Conservation (phyloP, 2,113 vertebrate species). For the Cryptotis parvus region DNA sequence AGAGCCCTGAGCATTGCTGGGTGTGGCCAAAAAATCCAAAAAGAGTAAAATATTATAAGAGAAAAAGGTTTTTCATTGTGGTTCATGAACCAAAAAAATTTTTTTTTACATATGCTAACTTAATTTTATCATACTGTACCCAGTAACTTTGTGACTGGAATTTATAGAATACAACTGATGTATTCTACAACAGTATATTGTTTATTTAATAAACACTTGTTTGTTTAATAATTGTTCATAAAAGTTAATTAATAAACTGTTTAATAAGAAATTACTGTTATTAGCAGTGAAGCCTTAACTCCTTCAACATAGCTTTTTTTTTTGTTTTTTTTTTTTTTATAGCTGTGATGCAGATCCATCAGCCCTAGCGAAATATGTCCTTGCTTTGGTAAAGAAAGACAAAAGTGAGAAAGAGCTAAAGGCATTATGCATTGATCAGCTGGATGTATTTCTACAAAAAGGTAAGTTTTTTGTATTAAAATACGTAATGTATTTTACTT, state of each 20-base stretch:
- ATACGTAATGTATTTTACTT: conserved; percentile 41
- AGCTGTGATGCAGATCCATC: conserved; percentile 99
- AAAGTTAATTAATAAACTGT: too few species aligned
- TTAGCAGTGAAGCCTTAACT: conserved; percentile 51
- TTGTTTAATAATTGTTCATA: too few species aligned
- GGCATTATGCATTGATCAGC: conserved; percentile 98
- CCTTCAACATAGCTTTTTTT: conserved; percentile 13
- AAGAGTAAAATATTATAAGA: background rate
- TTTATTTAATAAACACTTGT: too few species aligned
- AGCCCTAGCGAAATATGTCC: conserved; percentile 98
- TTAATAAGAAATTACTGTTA: too few species aligned
- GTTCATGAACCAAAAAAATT: conserved; percentile 15
- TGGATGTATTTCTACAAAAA: conserved; percentile 99
- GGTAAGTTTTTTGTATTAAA: conserved; percentile 86
- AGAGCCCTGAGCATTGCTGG: too few species aligned
- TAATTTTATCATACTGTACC: background rate
- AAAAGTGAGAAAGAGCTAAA: conserved; percentile 98
- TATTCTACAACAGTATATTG: too few species aligned
- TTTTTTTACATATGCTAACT: conserved; percentile 32
- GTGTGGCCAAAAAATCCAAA: too few species aligned
- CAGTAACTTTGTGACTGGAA: conserved; percentile 41
- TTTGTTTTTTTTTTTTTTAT: conserved; percentile 67
- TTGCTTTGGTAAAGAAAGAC: conserved; percentile 99
- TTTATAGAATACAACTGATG: conserved; percentile 1
- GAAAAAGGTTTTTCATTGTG: conserved; percentile 33